A percentile compares a stretch with the other conserved stretches of the same genome.
phyloP scores from a whole-genome alignment of 1,140 invertebrate species.

The Drosophila asahinai region DNA sequence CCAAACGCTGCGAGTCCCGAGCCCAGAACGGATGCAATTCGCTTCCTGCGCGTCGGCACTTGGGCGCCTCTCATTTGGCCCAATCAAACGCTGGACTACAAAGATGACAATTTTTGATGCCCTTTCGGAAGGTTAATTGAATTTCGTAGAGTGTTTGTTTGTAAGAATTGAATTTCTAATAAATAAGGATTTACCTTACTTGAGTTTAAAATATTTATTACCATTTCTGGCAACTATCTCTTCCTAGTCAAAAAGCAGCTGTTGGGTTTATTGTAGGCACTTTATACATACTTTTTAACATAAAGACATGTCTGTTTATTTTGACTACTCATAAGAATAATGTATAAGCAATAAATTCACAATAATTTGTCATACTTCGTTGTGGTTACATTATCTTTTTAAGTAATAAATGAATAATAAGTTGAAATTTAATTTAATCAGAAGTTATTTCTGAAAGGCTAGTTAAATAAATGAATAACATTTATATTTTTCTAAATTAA shows the following conservation, averaged over 20 bases:
- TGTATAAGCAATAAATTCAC: too few relatives aligned
- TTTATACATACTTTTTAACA: background rate
- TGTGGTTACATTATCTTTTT: too few relatives aligned
- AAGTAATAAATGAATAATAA: too few relatives aligned
- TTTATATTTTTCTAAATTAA: background rate
- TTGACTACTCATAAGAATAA: too few relatives aligned
- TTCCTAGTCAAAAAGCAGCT: background rate
- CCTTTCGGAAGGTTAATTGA: slow-evolving; percentile 6
- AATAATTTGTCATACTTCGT: too few relatives aligned
- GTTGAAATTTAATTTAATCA: background rate
- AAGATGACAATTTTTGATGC: slow-evolving; percentile 37
- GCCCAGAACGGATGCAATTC: slow-evolving; percentile 70
- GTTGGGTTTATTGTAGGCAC: background rate
- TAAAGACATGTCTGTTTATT: too few relatives aligned
- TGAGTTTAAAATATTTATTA: background rate
- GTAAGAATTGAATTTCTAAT: background rate
- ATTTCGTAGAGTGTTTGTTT: background rate
- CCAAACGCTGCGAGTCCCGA: slow-evolving; percentile 53
- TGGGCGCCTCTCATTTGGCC: slow-evolving; percentile 69
- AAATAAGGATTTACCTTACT: background rate
- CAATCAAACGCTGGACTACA: slow-evolving; percentile 53
- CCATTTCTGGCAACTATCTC: too few relatives aligned
- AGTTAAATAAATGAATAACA: too few relatives aligned
- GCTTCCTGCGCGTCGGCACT: slow-evolving; percentile 64
- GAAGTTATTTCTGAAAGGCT: background rate